These are phyloP conservation scores for Zeus faber DNA, from an alignment of 2,113 vertebrate species.

Conservation along the genomic window DNA sequence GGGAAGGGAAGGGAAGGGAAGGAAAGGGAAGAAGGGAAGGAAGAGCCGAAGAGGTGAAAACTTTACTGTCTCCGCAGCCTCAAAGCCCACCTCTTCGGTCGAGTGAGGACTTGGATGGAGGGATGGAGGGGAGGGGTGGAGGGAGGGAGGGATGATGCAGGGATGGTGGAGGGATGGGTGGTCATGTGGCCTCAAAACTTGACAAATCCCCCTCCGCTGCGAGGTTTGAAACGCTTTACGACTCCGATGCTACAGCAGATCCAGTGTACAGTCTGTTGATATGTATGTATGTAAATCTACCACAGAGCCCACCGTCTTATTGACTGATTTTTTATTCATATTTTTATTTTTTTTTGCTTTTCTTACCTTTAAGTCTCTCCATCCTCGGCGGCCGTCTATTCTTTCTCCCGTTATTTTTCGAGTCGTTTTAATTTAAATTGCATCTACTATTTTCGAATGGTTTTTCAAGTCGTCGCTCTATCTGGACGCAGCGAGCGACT, in stretches of 20 bases:
- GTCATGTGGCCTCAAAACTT: slow-evolving; percentile 61
- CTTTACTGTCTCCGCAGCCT: slow-evolving; percentile 76
- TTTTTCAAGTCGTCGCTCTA: slow-evolving; percentile 23
- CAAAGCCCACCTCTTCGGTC: slow-evolving; percentile 70
- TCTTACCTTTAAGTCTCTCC: slow-evolving; percentile 55
- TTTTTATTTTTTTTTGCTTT: slow-evolving; percentile 54
- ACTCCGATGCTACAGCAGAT: slow-evolving; percentile 61
- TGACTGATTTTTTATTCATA: slow-evolving; percentile 64
- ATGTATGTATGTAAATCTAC: slow-evolving; percentile 77
- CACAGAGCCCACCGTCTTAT: slow-evolving; percentile 74
- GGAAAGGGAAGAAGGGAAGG: slow-evolving; percentile 57
- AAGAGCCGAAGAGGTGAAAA: slow-evolving; percentile 77
- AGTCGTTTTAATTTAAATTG: no score
- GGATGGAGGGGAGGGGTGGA: background rate
- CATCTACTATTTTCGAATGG: background rate
- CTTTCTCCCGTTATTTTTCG: no score
- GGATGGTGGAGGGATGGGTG: slow-evolving; percentile 5
- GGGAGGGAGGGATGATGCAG: slow-evolving; percentile 1
- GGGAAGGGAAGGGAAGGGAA: slow-evolving; percentile 34
- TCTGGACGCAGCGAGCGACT: slow-evolving; percentile 47
- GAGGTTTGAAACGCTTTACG: slow-evolving; percentile 69
- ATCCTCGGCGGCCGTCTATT: slow-evolving; percentile 49
- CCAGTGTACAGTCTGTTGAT: slow-evolving; percentile 75
- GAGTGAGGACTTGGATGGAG: slow-evolving; percentile 48
- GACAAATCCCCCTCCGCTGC: slow-evolving; percentile 66